These are phyloP conservation scores for Zosterops lateralis DNA, from an alignment of 2,113 vertebrate species.

Conservation along the genomic window DNA sequence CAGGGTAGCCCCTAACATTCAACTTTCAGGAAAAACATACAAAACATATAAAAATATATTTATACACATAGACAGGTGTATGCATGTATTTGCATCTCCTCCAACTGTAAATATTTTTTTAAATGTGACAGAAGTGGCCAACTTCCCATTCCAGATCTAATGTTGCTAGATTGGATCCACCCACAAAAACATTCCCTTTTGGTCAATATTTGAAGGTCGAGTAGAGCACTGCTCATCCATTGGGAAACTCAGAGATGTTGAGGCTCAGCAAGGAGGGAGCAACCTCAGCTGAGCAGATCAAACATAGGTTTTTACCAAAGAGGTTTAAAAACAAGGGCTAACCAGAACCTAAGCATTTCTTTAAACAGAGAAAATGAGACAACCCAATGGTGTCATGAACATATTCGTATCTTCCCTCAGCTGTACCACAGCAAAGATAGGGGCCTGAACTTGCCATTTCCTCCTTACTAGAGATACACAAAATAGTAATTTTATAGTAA, in stretches of 20 bases:
- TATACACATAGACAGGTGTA: not conserved
- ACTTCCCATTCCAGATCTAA: not conserved
- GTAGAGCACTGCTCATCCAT: not conserved
- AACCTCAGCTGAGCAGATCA: not conserved
- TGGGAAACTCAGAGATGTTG: not conserved
- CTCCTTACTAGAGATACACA: not conserved
- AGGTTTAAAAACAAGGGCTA: not conserved
- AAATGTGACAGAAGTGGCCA: not conserved
- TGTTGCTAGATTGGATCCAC: accelerated
- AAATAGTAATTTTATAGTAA: not conserved
- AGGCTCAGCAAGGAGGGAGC: accelerated
- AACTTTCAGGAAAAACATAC: not conserved
- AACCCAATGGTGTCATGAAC: not conserved
- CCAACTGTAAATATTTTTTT: not conserved
- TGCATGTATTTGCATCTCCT: not conserved
- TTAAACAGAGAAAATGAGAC: not conserved
- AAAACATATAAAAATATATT: not conserved
- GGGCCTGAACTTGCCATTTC: not conserved
- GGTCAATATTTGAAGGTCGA: not conserved
- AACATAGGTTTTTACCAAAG: not conserved
- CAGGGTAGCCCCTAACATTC: not conserved
- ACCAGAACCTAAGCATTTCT: slow-evolving; percentile 23
- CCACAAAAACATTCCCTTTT: not conserved
- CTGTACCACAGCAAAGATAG: not conserved
- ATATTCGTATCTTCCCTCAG: not conserved